Percentiles rank a stretch among this genome's conserved stretches.
phyloP scores from a whole-genome alignment of 2,888 invertebrate species.

The Eupeodes latifasciatus region DNA sequence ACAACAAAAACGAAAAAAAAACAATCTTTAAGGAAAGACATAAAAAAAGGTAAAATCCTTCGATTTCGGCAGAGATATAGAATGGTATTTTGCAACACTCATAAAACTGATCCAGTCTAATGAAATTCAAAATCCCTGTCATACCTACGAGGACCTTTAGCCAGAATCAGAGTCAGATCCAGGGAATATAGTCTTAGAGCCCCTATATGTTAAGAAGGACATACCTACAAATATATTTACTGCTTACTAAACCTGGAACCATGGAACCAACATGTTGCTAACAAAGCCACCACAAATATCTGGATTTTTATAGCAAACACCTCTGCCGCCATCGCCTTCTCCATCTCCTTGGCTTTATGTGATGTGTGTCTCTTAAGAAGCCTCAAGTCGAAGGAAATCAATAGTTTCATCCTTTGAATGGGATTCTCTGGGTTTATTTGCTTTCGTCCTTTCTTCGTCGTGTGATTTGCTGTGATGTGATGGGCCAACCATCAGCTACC shows the following conservation, averaged over 20 bases:
- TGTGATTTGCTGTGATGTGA: background rate
- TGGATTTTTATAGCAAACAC: slow-evolving; percentile 66
- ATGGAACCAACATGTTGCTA: slow-evolving; percentile 75
- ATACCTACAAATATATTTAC: background rate
- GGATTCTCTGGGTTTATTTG: slow-evolving; percentile 51
- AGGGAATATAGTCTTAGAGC: slow-evolving; percentile 53
- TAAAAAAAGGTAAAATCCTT: slow-evolving; percentile 68
- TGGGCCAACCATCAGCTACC: slow-evolving; percentile 27
- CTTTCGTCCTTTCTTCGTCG: slow-evolving; percentile 12
- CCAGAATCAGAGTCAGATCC: background rate
- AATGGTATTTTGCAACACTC: slow-evolving; percentile 78
- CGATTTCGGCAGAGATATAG: slow-evolving; percentile 71
- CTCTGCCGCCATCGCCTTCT: slow-evolving; percentile 37
- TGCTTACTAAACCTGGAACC: background rate
- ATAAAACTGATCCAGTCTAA: slow-evolving; percentile 80
- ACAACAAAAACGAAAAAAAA: slow-evolving; percentile 2
- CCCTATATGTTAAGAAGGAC: slow-evolving; percentile 57
- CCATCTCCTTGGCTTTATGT: slow-evolving; percentile 30
- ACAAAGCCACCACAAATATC: slow-evolving; percentile 75
- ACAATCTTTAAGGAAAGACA: slow-evolving; percentile 44
- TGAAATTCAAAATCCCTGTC: slow-evolving; percentile 78
- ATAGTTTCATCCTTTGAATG: slow-evolving; percentile 66
- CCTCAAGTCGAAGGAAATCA: slow-evolving; percentile 66
- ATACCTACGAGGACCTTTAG: background rate
- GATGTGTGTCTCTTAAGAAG: slow-evolving; percentile 43